Evolutionary conservation across 1,140 invertebrate genomes (phyloP).

Genomic region (Euwallacea similis): DNA sequence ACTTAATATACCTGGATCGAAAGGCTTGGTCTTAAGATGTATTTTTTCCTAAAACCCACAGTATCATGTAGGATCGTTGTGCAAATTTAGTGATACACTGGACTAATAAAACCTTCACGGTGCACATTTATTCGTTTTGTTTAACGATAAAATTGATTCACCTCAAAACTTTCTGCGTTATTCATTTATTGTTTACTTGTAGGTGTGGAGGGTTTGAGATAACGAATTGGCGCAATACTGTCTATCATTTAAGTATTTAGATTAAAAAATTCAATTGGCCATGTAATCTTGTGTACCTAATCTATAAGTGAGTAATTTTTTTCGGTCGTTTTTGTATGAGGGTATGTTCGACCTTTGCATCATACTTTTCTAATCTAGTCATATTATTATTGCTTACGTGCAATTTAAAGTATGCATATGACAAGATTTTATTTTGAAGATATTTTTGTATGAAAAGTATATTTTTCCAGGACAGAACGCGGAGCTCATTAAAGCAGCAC

Average conservation of each 20-base stretch:
- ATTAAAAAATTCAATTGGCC: neutral
- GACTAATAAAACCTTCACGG: too few species aligned
- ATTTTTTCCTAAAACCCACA: too few species aligned
- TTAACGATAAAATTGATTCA: neutral
- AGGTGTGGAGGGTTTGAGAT: neutral
- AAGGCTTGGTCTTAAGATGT: too few species aligned
- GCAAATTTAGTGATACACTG: too few species aligned
- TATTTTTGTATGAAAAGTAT: neutral
- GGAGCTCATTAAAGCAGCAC: neutral
- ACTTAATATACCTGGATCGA: too few species aligned
- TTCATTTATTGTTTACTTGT: neutral
- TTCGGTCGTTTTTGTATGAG: too few species aligned
- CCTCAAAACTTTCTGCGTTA: neutral
- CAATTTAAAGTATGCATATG: neutral
- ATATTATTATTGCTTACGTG: too few species aligned
- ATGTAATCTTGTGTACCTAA: neutral
- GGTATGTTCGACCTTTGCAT: too few species aligned
- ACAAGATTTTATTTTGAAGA: neutral
- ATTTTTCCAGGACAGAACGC: too few species aligned
- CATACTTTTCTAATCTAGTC: too few species aligned
- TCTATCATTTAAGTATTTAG: conserved; percentile 12
- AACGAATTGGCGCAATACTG: conserved; percentile 14
- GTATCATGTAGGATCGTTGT: too few species aligned
- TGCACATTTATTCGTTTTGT: neutral
- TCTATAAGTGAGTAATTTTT: neutral